A percentile compares a stretch with the other conserved stretches of the same genome.
phyloP scores from a whole-genome alignment of 35 echinoderm and acorn worm species.

The Diadema setosum region DNA sequence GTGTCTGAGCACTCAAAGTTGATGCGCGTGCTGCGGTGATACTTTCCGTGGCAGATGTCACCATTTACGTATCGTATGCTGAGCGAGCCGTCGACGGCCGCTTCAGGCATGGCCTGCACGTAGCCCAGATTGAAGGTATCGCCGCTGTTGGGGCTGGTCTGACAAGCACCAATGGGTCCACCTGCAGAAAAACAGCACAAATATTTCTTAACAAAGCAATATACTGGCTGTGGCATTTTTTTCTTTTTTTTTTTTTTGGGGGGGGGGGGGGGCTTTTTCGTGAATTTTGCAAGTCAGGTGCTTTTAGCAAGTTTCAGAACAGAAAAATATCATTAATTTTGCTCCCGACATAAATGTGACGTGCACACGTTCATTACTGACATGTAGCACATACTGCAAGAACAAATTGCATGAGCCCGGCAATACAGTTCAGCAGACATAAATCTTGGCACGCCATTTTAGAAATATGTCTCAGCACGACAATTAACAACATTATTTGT shows the following conservation, averaged over 20 bases:
- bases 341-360: no score
- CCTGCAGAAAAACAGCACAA: slow-evolving; percentile 35
- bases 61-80: slow-evolving; percentile 89
- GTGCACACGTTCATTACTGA: background rate
- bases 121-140: slow-evolving; percentile 72
- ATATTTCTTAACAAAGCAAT: no score
- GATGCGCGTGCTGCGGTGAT: slow-evolving; percentile 70
- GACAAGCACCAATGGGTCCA: slow-evolving; percentile 90
- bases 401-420: no score
- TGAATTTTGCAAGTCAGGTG: no score
- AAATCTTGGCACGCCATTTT: no score
- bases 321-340: background rate
- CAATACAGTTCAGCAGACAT: no score
- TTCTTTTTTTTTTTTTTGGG: no score
- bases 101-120: slow-evolving; percentile 89
- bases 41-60: slow-evolving; percentile 48
- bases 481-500: no score
- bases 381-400: background rate
- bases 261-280: no score
- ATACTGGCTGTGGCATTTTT: no score
- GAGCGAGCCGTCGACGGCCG: slow-evolving; percentile 66
- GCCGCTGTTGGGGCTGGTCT: slow-evolving; percentile 13
- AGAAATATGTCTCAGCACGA: no score
- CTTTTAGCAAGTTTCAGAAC: no score
- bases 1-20: slow-evolving; percentile 96